Evolutionary conservation across 35 echinoderm and acorn worm species (phyloP), one percentile per base, ranked within the genome.

Genomic region (Heliocidaris tuberculata): DNA sequence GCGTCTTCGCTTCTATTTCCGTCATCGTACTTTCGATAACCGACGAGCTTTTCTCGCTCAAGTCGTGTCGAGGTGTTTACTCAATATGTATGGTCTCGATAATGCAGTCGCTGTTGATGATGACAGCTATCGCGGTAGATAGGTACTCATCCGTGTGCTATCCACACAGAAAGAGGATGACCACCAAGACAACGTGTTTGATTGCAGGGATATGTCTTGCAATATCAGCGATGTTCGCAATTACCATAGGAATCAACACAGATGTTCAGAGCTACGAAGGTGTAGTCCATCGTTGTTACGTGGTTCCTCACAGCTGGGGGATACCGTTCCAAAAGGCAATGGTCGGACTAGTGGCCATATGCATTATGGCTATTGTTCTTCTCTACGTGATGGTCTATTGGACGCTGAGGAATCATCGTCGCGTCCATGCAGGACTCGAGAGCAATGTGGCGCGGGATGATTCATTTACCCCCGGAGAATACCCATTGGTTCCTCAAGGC

Each of bases 61-160:
- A 17, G 29, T 13, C 87, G 31, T 89, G 87, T 13, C 11, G 47
- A 42, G 87, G 31, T 11, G 47, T 48, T 19, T 42, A 47, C 29
- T 15, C 47, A 2, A 48, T 89, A 31, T 89, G 31, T 16, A 15
- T 89, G 1, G 87, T 42, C 47, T 89, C 87, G 31, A 30, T 89
- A 15, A 24, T 89, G 87, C 87, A 89, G 87, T 89, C 87, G 31
- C 47, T 89, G 87, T 89, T 89, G 87, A 42, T 89, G 31, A 48
- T 32, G 31, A 89, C 87, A 16, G 31, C 87, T 13, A 89, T 89
- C 21, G 87, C 87, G 21, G 19, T n/a, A 4, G 87, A 89, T 42
- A n/a, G 87, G 47, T 89, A 42, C 32, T 32, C 47, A 4, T 24
- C 32, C 31, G 24, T 89, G 47, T 89, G 87, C 87, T 48, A 42